Conservation (phyloP, 2,113 vertebrate species). For the Gallinago media region DNA sequence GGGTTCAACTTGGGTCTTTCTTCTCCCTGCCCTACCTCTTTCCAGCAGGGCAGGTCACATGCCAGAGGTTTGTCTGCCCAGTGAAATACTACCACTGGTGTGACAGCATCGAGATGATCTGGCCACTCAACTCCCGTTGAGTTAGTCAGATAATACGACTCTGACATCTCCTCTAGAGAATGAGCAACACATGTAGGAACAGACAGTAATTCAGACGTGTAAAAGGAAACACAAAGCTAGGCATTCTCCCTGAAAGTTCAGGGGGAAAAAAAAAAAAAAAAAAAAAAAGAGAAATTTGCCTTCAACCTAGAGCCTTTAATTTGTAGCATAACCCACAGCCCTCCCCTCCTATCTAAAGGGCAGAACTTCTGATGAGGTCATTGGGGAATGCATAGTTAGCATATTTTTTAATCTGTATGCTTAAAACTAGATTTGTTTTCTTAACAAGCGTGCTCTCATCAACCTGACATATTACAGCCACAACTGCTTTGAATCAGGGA, state of each 20-base stretch:
- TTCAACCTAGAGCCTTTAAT: background rate
- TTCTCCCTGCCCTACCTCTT: background rate
- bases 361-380: background rate
- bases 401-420: background rate
- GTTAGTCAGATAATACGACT: background rate
- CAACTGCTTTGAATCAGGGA: background rate
- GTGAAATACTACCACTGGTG: background rate
- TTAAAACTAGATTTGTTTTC: background rate
- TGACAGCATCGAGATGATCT: background rate
- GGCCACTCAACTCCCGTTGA: background rate
- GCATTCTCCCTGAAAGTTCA: background rate
- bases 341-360: background rate
- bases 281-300: background rate
- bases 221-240: background rate
- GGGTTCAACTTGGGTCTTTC: background rate
- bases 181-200: background rate
- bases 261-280: background rate
- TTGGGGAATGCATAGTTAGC: background rate
- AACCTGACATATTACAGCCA: background rate
- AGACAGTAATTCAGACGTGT: background rate
- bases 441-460: background rate
- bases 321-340: background rate
- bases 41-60: accelerated
- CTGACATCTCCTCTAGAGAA: background rate
- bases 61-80: background rate